phyloP scores from a whole-genome alignment of 2,888 invertebrate species.

The Hoplodrina ambigua region DNA sequence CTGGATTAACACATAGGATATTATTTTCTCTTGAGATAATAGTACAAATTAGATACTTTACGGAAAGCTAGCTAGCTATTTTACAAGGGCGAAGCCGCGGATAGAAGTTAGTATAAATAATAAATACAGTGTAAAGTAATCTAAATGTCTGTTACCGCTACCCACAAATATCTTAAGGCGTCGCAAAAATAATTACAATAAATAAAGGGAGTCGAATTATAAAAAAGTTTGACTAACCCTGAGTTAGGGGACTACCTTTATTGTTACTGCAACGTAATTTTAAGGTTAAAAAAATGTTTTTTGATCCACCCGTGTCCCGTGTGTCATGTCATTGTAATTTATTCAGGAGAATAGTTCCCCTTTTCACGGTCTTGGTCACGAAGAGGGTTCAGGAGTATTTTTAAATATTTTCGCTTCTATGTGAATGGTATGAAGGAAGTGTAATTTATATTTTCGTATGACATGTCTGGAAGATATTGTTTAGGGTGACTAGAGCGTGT shows the following conservation, averaged over 20 bases:
- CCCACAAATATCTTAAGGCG: too few relatives aligned
- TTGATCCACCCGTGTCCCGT: slow-evolving; percentile 54
- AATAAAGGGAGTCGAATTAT: too few relatives aligned
- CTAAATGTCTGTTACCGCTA: too few relatives aligned
- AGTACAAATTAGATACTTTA: too few relatives aligned
- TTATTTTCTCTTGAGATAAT: too few relatives aligned
- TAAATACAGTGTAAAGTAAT: too few relatives aligned
- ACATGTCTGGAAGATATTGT: slow-evolving; percentile 24
- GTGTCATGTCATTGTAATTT: slow-evolving; percentile 57
- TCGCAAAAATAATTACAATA: too few relatives aligned
- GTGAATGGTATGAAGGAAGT: slow-evolving; percentile 31
- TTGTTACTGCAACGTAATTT: slow-evolving; percentile 55
- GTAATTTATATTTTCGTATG: slow-evolving; percentile 31
- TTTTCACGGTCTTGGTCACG: slow-evolving; percentile 59
- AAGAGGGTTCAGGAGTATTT: slow-evolving; percentile 38
- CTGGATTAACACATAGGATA: too few relatives aligned
- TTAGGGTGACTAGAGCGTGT: slow-evolving; percentile 32
- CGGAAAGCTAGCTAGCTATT: too few relatives aligned
- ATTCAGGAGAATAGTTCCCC: slow-evolving; percentile 60
- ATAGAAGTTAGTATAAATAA: too few relatives aligned
- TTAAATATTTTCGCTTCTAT: slow-evolving; percentile 49
- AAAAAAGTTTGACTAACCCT: too few relatives aligned
- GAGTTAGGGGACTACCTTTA: slow-evolving; percentile 52
- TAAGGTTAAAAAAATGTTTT: slow-evolving; percentile 65
- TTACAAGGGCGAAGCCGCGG: too few relatives aligned